Conservation (phyloP, 2,113 vertebrate genomes). For the Syngnathoides biaculeatus region DNA sequence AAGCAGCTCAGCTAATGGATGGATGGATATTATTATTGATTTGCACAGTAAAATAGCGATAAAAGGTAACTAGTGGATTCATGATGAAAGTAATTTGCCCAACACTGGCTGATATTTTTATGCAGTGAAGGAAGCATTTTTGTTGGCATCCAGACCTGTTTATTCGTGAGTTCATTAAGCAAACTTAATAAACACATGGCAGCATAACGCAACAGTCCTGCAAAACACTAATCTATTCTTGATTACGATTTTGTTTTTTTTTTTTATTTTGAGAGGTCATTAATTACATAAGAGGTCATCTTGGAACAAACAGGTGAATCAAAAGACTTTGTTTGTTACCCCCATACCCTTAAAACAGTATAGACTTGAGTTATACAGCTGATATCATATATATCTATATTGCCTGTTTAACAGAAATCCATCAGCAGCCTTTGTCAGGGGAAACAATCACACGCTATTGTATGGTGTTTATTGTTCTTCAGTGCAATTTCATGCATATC, state of each 20-base stretch:
- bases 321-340: too few species aligned
- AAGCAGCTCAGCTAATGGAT: too few species aligned
- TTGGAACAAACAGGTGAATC: too few species aligned
- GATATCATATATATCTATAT: background rate
- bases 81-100: background rate
- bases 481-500: constrained; percentile 25
- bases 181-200: background rate
- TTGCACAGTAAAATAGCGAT: background rate
- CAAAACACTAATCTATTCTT: background rate
- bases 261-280: background rate
- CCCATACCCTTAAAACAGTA: background rate
- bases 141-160: background rate
- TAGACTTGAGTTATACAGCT: background rate
- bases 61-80: background rate
- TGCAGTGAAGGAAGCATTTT: background rate
- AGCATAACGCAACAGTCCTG: background rate
- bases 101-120: background rate
- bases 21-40: background rate
- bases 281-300: background rate
- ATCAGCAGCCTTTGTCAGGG: constrained; percentile 11
- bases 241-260: background rate
- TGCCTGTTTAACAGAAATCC: constrained; percentile 1
- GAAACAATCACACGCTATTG: constrained; percentile 20
- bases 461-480: constrained; percentile 19
- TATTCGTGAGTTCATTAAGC: background rate